Percentiles rank a stretch among this genome's conserved stretches.
phyloP scores from a whole-genome alignment of 2,888 invertebrate genomes.

The Alentia gelatinosa region DNA sequence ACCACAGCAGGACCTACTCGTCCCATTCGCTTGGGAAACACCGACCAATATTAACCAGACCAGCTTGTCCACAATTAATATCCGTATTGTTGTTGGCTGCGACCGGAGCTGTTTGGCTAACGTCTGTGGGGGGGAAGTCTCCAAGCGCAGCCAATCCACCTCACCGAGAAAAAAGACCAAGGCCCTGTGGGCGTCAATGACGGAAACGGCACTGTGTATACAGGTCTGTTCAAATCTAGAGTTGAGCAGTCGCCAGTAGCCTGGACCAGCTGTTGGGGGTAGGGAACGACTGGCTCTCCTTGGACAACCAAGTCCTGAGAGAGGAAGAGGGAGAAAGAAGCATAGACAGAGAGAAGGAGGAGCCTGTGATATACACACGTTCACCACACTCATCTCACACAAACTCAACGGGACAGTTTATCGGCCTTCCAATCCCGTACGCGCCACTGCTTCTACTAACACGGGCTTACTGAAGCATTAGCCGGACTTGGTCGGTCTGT shows the following conservation, averaged over 20 bases:
- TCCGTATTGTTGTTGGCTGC: constrained; percentile 11
- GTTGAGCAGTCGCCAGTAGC: no score
- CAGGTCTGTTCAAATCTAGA: background rate
- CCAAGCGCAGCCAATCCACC: background rate
- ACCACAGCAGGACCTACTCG: background rate
- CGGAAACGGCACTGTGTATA: background rate
- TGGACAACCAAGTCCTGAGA: no score
- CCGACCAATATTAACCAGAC: background rate
- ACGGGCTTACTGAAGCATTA: background rate
- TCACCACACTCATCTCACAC: background rate
- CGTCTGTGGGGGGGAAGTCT: background rate
- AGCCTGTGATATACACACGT: no score
- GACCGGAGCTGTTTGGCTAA: background rate
- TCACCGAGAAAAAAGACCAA: background rate
- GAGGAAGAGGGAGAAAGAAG: no score
- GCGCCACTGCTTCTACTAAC: background rate
- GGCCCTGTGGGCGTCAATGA: background rate
- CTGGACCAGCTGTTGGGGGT: no score
- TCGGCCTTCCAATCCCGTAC: no score
- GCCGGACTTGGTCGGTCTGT: no score
- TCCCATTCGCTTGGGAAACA: background rate
- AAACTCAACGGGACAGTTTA: background rate
- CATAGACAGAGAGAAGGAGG: no score
- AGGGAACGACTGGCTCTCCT: no score
- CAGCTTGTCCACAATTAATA: background rate